phyloP scores from a whole-genome alignment of 2,113 vertebrate genomes.

The Coptodon bakossiorum region DNA sequence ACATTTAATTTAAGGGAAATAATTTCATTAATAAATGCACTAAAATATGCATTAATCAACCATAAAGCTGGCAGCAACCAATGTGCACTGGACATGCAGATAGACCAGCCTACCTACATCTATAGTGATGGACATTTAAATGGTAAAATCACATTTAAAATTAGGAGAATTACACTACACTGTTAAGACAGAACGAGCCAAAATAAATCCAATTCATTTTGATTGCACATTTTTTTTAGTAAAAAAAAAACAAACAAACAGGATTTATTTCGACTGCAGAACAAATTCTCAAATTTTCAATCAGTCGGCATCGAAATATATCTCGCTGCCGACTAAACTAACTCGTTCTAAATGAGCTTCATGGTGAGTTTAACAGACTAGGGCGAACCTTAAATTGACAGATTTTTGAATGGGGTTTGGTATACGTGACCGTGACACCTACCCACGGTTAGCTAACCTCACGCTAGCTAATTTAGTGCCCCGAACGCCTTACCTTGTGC shows the following conservation, averaged over 20 bases:
- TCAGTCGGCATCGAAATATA: not conserved
- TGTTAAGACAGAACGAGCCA: not conserved
- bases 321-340: not conserved
- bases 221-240: not conserved
- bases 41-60: not conserved
- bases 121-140: not conserved
- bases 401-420: not conserved
- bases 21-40: not conserved
- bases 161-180: not conserved
- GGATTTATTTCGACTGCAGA: not conserved
- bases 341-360: not conserved
- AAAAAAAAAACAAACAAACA: not conserved
- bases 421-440: not conserved
- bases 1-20: not conserved
- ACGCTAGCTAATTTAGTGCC: not conserved
- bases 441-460: not conserved
- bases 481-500: conserved; percentile 57
- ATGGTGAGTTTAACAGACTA: not conserved
- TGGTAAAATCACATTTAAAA: not conserved
- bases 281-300: not conserved
- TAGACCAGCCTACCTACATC: not conserved
- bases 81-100: not conserved
- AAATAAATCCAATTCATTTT: not conserved
- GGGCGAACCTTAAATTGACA: not conserved
- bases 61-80: not conserved